Conservation (phyloP, 2,797 vertebrate species). For the Phataginus tetradactyla region DNA sequence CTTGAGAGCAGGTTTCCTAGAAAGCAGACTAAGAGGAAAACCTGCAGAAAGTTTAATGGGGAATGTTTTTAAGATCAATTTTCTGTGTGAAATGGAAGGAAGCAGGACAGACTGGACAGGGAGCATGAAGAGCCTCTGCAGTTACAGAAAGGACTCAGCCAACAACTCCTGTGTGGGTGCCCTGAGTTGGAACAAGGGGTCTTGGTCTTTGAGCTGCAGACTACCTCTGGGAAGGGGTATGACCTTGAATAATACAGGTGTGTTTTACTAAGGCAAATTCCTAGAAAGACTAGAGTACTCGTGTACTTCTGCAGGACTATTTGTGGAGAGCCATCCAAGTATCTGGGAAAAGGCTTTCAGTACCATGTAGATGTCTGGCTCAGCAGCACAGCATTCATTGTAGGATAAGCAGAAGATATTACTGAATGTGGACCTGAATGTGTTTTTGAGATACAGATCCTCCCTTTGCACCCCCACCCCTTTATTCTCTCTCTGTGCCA, state of each 20-base stretch:
- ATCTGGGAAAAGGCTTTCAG: not conserved
- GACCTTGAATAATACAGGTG: not conserved
- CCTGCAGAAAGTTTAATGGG: not conserved
- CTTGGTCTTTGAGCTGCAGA: not conserved
- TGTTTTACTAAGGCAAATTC: not conserved
- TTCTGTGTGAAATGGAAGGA: not conserved
- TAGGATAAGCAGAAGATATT: not conserved
- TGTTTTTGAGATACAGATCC: not conserved
- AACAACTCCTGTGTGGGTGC: too few relatives aligned
- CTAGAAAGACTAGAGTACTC: not conserved
- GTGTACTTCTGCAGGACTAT: not conserved
- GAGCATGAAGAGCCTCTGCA: not conserved
- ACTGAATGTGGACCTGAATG: not conserved
- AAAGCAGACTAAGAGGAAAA: not conserved
- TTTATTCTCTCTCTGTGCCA: not conserved
- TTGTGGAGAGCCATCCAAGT: not conserved
- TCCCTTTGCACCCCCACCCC: not conserved
- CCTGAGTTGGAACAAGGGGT: not conserved
- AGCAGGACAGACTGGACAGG: not conserved
- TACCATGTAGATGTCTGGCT: not conserved
- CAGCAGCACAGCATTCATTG: not conserved
- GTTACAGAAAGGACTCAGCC: not conserved
- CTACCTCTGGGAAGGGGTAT: not conserved
- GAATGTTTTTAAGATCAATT: not conserved
- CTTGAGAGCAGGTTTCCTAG: not conserved